Percentiles rank a stretch among this genome's conserved stretches.
Evolutionary conservation across 2,797 vertebrate species (phyloP).

Genomic region (Hapalemur alaotrensis): DNA sequence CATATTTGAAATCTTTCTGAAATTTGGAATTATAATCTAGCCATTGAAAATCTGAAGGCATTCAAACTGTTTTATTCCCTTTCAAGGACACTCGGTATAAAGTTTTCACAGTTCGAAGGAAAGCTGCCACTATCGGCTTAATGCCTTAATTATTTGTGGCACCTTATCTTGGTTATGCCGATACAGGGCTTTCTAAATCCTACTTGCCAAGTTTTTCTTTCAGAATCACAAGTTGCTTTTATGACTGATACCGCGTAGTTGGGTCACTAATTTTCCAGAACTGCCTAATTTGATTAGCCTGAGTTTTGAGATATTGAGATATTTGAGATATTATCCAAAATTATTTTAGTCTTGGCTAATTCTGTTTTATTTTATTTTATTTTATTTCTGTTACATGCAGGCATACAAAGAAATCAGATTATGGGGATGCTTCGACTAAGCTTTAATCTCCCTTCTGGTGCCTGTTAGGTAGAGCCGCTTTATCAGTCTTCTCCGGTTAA

Average conservation of each 20-base stretch:
- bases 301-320: neutral
- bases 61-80: neutral
- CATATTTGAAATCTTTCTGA: constrained; percentile 5
- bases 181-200: neutral
- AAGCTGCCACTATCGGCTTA: neutral
- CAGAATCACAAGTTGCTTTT: neutral
- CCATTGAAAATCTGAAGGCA: neutral
- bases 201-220: neutral
- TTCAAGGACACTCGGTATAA: neutral
- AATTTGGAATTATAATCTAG: neutral
- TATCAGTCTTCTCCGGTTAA: neutral
- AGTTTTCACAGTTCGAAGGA: constrained; percentile 1
- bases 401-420: neutral
- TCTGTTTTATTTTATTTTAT: neutral
- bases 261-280: constrained; percentile 36
- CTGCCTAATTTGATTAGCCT: neutral
- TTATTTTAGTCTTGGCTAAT: neutral
- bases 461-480: neutral
- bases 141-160: constrained; percentile 22
- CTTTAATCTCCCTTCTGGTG: neutral
- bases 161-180: neutral
- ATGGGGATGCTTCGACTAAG: neutral
- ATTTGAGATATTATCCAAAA: neutral
- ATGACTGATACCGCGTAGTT: neutral
- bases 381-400: neutral